Evolutionary conservation across 2,113 vertebrate species (phyloP).

Genomic region (Phylloscopus whistleri): DNA sequence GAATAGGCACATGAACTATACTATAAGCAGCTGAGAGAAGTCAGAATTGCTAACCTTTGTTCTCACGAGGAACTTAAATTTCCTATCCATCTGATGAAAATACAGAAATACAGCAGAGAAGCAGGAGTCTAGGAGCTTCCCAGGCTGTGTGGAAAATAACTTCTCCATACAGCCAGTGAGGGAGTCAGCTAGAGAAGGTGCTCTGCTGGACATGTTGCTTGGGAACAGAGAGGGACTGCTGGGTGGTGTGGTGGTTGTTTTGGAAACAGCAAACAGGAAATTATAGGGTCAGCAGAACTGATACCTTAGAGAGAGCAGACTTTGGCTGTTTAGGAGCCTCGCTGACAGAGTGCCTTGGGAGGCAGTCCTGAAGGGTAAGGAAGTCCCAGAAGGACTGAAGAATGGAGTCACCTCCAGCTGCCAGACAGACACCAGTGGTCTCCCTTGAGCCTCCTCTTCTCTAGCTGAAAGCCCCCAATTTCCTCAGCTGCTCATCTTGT

Average conservation of each 20-base stretch:
- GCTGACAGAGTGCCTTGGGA: neutral
- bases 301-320: neutral
- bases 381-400: neutral
- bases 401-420: neutral
- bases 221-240: neutral
- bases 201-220: neutral
- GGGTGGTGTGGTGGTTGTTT: neutral
- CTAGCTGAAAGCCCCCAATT: neutral
- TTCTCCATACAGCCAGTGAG: neutral
- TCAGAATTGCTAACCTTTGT: neutral
- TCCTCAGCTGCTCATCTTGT: neutral
- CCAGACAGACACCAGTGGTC: rapidly evolving
- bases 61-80: neutral
- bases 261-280: neutral
- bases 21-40: neutral
- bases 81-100: neutral
- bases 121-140: neutral
- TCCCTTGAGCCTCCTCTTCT: neutral
- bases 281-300: neutral
- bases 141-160: neutral
- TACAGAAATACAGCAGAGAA: neutral
- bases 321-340: neutral
- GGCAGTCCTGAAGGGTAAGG: neutral
- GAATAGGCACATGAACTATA: neutral
- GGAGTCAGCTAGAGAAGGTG: neutral